A percentile compares a stretch with the other conserved stretches of the same genome.
These are phyloP conservation scores for Zhuqinia jingwanae DNA, from an alignment of 2,888 invertebrate species.

Conservation along the genomic window DNA sequence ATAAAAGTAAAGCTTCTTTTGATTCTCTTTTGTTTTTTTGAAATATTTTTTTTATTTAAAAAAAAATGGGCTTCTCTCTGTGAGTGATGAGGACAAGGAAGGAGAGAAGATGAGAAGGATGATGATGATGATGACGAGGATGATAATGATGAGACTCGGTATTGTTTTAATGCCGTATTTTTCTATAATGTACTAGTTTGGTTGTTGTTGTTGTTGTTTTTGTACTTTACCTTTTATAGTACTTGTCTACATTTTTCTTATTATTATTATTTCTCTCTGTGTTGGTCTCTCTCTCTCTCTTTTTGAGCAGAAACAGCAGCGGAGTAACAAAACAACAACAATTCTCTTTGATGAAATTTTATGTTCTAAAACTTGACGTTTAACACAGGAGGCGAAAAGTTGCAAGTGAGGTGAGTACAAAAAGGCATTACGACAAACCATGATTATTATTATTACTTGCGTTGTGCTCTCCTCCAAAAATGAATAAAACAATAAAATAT, in stretches of 20 bases:
- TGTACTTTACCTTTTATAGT: slow-evolving; percentile 58
- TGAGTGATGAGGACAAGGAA: slow-evolving; percentile 34
- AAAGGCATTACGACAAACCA: slow-evolving; percentile 28
- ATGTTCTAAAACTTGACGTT: slow-evolving; percentile 21
- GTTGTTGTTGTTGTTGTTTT: slow-evolving; percentile 56
- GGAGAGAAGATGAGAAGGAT: slow-evolving; percentile 1
- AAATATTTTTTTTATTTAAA: slow-evolving; percentile 16
- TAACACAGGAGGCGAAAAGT: slow-evolving; percentile 53
- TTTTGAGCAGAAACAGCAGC: no score
- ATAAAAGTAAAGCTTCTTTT: neutral
- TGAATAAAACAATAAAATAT: slow-evolving; percentile 34
- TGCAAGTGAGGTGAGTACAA: slow-evolving; percentile 36
- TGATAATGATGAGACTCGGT: slow-evolving; percentile 1
- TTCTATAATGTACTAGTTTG: slow-evolving; percentile 11
- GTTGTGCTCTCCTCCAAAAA: slow-evolving; percentile 4
- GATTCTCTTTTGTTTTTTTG: slow-evolving; percentile 27
- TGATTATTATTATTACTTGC: neutral
- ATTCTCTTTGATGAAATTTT: slow-evolving; percentile 34
- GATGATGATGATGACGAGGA: slow-evolving; percentile 33
- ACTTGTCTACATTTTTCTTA: slow-evolving; percentile 52
- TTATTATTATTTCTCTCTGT: slow-evolving; percentile 8
- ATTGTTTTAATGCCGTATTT: slow-evolving; percentile 46
- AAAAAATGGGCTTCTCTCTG: neutral
- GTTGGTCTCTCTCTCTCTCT: no score
- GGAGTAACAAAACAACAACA: neutral